These are phyloP conservation scores for Chymomyza procnemis DNA, from an alignment of 2,888 invertebrate species.

Conservation along the genomic window DNA sequence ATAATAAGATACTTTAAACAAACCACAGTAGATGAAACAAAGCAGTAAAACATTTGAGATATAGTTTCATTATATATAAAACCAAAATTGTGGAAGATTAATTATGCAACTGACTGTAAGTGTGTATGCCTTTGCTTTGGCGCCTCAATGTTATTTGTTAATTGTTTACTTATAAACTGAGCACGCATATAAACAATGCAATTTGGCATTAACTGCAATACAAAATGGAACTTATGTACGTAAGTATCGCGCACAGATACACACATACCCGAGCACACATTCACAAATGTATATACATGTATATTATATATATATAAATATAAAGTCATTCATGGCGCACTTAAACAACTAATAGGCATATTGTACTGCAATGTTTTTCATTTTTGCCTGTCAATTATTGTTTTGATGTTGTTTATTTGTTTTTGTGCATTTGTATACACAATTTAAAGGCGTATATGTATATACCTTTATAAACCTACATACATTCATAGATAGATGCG, in stretches of 20 bases:
- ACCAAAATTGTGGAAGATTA: too few relatives aligned
- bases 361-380: not conserved
- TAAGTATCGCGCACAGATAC: too few relatives aligned
- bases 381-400: not conserved
- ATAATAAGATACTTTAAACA: too few relatives aligned
- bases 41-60: too few relatives aligned
- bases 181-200: conserved; percentile 18
- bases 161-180: conserved; percentile 19
- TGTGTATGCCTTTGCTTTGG: conserved; percentile 10
- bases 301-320: not conserved
- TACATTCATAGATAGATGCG: not conserved
- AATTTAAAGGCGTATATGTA: not conserved
- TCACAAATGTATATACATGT: not conserved
- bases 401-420: conserved; percentile 7
- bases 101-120: not conserved
- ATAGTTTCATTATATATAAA: too few relatives aligned
- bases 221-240: not conserved
- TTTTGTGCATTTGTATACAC: not conserved
- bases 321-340: not conserved
- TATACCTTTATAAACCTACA: too few relatives aligned
- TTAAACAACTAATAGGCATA: not conserved
- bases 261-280: not conserved
- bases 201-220: not conserved
- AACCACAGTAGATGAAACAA: too few relatives aligned
- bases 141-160: conserved; percentile 10